Percentiles rank a stretch among this genome's conserved stretches.
phyloP scores from a whole-genome alignment of 2,797 vertebrate genomes.

The Perdix hodgsoniae region DNA sequence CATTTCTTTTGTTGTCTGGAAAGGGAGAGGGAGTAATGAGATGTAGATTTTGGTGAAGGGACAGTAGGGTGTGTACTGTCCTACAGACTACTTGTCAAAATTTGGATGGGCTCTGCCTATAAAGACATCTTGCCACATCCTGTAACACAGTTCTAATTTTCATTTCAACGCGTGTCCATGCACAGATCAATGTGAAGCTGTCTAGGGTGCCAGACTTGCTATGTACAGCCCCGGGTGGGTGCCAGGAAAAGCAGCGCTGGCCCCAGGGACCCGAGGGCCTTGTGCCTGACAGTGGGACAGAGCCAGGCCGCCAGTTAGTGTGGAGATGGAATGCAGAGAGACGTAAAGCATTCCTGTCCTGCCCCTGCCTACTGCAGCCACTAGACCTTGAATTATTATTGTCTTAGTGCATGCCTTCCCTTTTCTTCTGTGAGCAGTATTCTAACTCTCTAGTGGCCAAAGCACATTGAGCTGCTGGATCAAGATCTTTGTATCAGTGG shows the following conservation, averaged over 20 bases:
- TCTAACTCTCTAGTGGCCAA: not conserved
- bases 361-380: fast-evolving
- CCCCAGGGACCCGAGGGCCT: fast-evolving
- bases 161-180: fast-evolving
- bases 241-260: slow-evolving; percentile 32
- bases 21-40: not conserved
- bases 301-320: not conserved
- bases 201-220: not conserved
- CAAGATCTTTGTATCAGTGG: not conserved
- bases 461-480: not conserved
- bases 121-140: fast-evolving
- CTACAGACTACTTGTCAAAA: not conserved
- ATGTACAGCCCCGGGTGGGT: not conserved
- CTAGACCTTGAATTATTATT: slow-evolving; percentile 24
- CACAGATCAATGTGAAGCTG: fast-evolving
- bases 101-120: not conserved
- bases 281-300: not conserved
- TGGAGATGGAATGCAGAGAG: not conserved
- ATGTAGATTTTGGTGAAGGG: not conserved
- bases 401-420: slow-evolving; percentile 45
- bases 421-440: slow-evolving; percentile 10
- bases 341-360: slow-evolving; percentile 40
- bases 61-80: not conserved
- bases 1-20: not conserved
- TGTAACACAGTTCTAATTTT: not conserved